Evolutionary conservation across 2,797 vertebrate species (phyloP), one percentile per base, ranked within the genome.

Genomic region (Paratrypauchen microcephalus): DNA sequence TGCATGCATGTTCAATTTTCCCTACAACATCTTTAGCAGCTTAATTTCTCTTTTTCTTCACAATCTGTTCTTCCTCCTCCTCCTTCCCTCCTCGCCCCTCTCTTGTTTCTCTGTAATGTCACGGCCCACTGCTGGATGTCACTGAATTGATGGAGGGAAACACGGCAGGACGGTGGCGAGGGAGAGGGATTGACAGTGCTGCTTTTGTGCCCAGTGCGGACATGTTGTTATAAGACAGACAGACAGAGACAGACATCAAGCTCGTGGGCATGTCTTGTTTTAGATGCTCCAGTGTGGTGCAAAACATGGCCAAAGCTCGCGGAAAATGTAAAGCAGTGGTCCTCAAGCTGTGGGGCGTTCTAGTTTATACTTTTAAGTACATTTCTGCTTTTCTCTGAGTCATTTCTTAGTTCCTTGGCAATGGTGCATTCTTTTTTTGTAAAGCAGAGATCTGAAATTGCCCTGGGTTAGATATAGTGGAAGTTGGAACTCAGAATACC

Each of bases 81-180:
- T 45, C 41, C 11, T 41, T 56, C 71, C 24, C 23, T 36, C 63
- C 16, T 52, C 52, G 15, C 30, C 28, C n/a, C 70, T 57, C 58
- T 63, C 69, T 83, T 82, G 84, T 90, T 90, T 91, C 91, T 87
- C 85, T 91, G 86, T 91, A 92, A 91, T 92, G 90, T 93, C 89
- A 92, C 85, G 86, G 89, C 91, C 90, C 91, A 92, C 89, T 90
- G 91, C 90, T 88, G 90, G 87, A 78, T 89, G 92, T 92, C 91
- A 91, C 89, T 69, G 84, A 90, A 85, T 89, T 93, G 91, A 94
- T 93, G 92, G 87, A 92, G 90, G 87, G 86, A 86, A 90, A 87
- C 92, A 91, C 86, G 83, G 82, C 88, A 90, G 79, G 82, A 79
- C 70, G 59, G 75, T 82, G 83, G 74, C 68, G 76, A 81, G 82